phyloP scores from a whole-genome alignment of 2,888 invertebrate species.

The Drosophila tripunctata region DNA sequence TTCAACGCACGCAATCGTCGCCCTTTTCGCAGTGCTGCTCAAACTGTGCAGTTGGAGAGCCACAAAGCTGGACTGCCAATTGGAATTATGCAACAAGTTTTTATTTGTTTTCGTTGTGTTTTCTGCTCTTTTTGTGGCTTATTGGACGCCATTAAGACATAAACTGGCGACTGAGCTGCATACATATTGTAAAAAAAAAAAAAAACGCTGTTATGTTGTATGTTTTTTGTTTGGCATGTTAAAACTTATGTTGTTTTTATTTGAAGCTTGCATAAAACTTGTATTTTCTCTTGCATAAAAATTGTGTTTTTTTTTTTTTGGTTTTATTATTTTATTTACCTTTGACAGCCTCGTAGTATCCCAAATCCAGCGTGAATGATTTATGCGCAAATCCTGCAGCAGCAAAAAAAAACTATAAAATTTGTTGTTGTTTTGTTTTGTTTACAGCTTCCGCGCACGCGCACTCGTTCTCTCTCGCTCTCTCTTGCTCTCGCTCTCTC shows the following conservation, averaged over 20 bases:
- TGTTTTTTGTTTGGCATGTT: slow-evolving; percentile 1
- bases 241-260: too few species aligned
- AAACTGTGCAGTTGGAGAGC: slow-evolving; percentile 54
- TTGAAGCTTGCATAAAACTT: slow-evolving; percentile 27
- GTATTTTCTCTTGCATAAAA: neutral
- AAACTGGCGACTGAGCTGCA: too few species aligned
- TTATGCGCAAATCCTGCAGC: slow-evolving; percentile 66
- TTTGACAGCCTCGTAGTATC: slow-evolving; percentile 85
- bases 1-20: slow-evolving; percentile 40
- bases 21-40: slow-evolving; percentile 27
- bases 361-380: slow-evolving; percentile 85
- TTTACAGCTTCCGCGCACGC: slow-evolving; percentile 33
- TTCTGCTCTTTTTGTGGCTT: slow-evolving; percentile 32
- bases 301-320: neutral
- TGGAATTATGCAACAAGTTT: slow-evolving; percentile 71
- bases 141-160: slow-evolving; percentile 54
- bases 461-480: slow-evolving; percentile 8
- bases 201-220: slow-evolving; percentile 41
- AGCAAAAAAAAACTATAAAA: slow-evolving; percentile 30
- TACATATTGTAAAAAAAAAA: too few species aligned
- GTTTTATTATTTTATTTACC: slow-evolving; percentile 70
- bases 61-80: slow-evolving; percentile 40
- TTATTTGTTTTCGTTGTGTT: slow-evolving; percentile 30
- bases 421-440: slow-evolving; percentile 35
- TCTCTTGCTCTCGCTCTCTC: slow-evolving; percentile 7